Percentiles rank a stretch among this genome's conserved stretches.
Conservation (phyloP, 2,888 invertebrate genomes). For the Nomada fucata region DNA sequence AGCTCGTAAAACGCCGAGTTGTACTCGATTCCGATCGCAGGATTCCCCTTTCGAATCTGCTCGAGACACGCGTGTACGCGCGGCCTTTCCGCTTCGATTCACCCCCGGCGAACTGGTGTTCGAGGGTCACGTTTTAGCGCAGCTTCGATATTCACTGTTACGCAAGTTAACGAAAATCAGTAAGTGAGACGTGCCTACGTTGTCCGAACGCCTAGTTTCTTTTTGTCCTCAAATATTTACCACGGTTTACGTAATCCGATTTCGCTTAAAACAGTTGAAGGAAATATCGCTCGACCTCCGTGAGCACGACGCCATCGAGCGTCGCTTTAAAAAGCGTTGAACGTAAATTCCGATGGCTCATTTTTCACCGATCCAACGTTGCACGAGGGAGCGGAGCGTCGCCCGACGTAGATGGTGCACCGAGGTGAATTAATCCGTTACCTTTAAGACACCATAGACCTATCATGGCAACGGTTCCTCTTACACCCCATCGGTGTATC, state of each 20-base stretch:
- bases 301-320: background rate
- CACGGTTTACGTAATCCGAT: background rate
- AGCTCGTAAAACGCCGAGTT: constrained; percentile 56
- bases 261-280: background rate
- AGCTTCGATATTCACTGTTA: constrained; percentile 6
- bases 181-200: no score
- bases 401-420: constrained; percentile 23
- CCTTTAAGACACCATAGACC: constrained; percentile 6
- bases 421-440: constrained; percentile 18
- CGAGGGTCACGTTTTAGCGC: constrained; percentile 18
- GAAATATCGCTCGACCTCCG: background rate
- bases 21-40: constrained; percentile 50
- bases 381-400: constrained; percentile 11
- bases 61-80: background rate
- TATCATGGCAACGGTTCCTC: background rate
- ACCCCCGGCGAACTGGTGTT: background rate
- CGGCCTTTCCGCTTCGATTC: background rate
- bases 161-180: background rate
- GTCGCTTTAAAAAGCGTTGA: constrained; percentile 5
- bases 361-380: constrained; percentile 39
- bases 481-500: background rate
- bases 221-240: no score
- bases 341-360: constrained; percentile 29
- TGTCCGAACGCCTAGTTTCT: no score
- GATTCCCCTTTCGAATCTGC: constrained; percentile 14